phyloP scores from a whole-genome alignment of 37 sponge, comb jelly and placozoan genomes.

The Lycopodina hypogea region DNA sequence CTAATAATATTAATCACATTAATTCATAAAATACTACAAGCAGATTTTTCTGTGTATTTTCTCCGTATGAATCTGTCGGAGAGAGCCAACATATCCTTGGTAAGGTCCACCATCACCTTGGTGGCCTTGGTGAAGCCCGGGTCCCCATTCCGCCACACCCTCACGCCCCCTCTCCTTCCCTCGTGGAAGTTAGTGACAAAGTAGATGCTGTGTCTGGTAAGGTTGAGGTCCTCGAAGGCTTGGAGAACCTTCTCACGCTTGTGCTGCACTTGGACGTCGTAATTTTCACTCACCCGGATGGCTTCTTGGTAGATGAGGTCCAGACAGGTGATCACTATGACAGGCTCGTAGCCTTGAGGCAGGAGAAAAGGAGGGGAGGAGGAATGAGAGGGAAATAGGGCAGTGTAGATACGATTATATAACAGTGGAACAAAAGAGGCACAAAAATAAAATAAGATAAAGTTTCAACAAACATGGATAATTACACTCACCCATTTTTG shows the following conservation, averaged over 20 bases:
- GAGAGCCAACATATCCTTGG: constrained; percentile 57
- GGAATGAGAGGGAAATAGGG: constrained; percentile 11
- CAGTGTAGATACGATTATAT: constrained; percentile 13
- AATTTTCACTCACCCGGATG: constrained; percentile 54
- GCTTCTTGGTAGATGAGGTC: constrained; percentile 82
- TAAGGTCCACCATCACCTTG: constrained; percentile 70
- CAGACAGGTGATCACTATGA: constrained; percentile 84
- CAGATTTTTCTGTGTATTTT: constrained; percentile 43
- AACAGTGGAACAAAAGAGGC: constrained; percentile 7
- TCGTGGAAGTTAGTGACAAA: constrained; percentile 91
- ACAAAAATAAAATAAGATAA: neutral
- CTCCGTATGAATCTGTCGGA: constrained; percentile 70
- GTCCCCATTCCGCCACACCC: constrained; percentile 68
- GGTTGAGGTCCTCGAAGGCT: constrained; percentile 81
- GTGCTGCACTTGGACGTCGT: constrained; percentile 66
- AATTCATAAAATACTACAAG: neutral
- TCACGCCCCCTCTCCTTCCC: constrained; percentile 54
- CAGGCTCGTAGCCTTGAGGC: constrained; percentile 84
- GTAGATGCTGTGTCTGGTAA: constrained; percentile 69
- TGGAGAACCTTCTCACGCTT: constrained; percentile 79
- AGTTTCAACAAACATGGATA: neutral
- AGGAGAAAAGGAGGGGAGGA: neutral
- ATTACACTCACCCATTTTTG: constrained; percentile 58
- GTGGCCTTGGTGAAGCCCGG: constrained; percentile 75
- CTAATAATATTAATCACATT: too few relatives aligned